Evolutionary conservation across 1,140 invertebrate genomes (phyloP), one percentile per base, ranked within the genome.

Genomic region (Papilio machaon): DNA sequence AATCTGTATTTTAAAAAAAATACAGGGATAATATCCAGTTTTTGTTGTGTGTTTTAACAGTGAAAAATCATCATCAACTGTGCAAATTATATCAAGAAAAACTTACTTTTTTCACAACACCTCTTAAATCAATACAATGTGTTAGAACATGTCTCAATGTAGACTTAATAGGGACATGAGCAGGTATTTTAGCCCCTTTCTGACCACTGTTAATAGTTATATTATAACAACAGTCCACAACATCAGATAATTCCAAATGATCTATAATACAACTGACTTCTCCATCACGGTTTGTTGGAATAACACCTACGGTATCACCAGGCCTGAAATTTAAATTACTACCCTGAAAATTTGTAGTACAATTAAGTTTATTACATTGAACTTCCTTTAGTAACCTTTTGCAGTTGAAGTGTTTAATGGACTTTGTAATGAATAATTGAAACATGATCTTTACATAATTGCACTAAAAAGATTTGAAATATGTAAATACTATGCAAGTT

Each of bases 31-130:
- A 43, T 3, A 43, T 43, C 3, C 38, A 43, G 38, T 30, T 30
- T 30, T 30, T 30, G 23, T 30, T 30, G 23, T 30, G 23, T 30
- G 23, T 30, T 30, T 30, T 30, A 30, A 30, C 23, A 30, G 23
- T 30, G 23, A 30, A 30, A 30, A 30, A 30, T 30, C 23, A 30
- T 30, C 23, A 30, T 30, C 23, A 30, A 30, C 23, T 30, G 23
- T 30, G 23, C 2, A 30, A 30, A 30, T 60, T 60, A 60, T 23
- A 43, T 30, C 8, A 2, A 76, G 2, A 64, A 67, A 46, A 73
- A 73, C 74, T 82, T 94, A 95, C 95, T 91, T 95, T 95, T 88
- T 95, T 95, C 7, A 94, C 80, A 23, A 94, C 76, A 85, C 87
- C 89, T 81, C 95, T 90, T 30, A 95, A 79, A 84, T 95, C 94